Conservation (phyloP, 23 tunicate species). For the Botrylloides violaceus region DNA sequence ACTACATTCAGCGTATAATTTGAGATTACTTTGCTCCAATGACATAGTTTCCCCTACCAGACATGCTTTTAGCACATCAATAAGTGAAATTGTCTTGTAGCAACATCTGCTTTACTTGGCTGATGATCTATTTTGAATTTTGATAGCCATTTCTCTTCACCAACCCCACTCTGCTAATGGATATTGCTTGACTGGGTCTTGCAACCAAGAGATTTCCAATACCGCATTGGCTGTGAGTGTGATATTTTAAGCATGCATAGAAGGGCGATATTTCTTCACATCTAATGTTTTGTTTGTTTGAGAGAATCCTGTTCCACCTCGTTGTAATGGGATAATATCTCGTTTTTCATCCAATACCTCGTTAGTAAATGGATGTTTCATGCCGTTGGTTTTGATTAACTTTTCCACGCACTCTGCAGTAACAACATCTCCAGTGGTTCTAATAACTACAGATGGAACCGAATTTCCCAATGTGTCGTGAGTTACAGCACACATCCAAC, state of each 20-base stretch:
- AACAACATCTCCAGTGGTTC: slow-evolving; percentile 86
- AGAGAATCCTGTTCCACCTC: slow-evolving; percentile 97
- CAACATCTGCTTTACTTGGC: too few species aligned
- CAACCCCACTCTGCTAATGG: too few species aligned
- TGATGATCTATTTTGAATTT: too few species aligned
- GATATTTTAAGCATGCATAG: slow-evolving; percentile 22
- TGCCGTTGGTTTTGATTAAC: slow-evolving; percentile 69
- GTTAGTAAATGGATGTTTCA: slow-evolving; percentile 81
- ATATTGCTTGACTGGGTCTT: too few species aligned
- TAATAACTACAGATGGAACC: slow-evolving; percentile 66
- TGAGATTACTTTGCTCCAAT: too few species aligned
- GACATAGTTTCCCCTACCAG: too few species aligned
- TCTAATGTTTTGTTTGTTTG: slow-evolving; percentile 63
- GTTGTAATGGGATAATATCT: slow-evolving; percentile 69
- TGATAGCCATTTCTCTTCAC: too few species aligned
- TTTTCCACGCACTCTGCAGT: slow-evolving; percentile 84
- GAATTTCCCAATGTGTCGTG: slow-evolving; percentile 84
- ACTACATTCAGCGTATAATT: too few species aligned
- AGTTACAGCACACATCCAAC: slow-evolving; percentile 96
- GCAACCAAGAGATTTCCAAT: too few species aligned
- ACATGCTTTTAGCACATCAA: too few species aligned
- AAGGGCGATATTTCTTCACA: slow-evolving; percentile 72
- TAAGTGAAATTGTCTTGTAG: too few species aligned
- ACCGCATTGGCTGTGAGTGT: too few species aligned
- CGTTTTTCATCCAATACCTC: slow-evolving; percentile 35